phyloP scores from a whole-genome alignment of 2,113 vertebrate species.

The Propithecus coquereli region DNA sequence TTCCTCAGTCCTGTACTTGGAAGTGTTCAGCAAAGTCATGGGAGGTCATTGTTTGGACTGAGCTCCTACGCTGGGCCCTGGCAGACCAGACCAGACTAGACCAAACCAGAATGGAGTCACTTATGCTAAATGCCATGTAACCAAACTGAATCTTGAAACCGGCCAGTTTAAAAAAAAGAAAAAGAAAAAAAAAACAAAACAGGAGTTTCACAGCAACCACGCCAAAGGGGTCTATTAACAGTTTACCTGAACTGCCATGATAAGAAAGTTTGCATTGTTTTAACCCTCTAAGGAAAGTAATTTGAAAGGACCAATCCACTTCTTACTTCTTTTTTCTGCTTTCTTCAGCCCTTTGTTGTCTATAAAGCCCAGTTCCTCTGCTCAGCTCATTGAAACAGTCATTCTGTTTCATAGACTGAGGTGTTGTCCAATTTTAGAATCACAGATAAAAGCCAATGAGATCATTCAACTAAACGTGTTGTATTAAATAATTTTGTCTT shows the following conservation, averaged over 20 bases:
- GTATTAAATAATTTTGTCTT: not conserved
- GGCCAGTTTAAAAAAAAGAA: not conserved
- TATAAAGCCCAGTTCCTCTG: too few species aligned
- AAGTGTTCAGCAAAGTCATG: not conserved
- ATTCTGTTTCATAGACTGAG: not conserved
- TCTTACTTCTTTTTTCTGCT: not conserved
- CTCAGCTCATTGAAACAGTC: not conserved
- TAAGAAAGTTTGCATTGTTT: not conserved
- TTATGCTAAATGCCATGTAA: not conserved
- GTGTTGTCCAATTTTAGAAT: not conserved
- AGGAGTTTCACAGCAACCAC: not conserved
- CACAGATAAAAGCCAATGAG: not conserved
- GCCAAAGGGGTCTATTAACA: not conserved
- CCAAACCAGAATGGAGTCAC: not conserved
- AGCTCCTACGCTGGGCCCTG: not conserved
- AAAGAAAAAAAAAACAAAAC: not conserved
- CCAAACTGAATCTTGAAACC: not conserved
- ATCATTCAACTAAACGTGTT: not conserved
- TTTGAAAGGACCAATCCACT: not conserved
- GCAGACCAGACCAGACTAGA: not conserved
- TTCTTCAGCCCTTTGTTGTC: not conserved
- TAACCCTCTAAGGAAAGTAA: not conserved
- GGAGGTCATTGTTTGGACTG: not conserved
- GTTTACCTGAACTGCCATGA: not conserved
- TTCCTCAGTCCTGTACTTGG: not conserved